Evolutionary conservation across 2,113 vertebrate species (phyloP), one percentile per base, ranked within the genome.

Genomic region (Hydrolagus affinis): DNA sequence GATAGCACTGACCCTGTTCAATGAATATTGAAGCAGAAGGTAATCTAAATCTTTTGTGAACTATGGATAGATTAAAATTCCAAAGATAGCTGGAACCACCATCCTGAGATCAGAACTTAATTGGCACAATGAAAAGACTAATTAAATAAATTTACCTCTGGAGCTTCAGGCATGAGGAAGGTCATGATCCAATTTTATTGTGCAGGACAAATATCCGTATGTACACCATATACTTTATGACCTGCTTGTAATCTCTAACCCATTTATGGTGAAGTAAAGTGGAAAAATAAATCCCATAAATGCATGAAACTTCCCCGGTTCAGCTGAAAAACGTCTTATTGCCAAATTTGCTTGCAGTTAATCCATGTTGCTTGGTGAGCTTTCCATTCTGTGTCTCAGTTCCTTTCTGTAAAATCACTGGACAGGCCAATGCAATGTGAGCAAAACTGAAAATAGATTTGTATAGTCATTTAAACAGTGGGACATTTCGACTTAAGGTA

Each of bases 371-470:
- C 78, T 32, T 32, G 62, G 66, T 68, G 8, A 68, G 64, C 66
- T 9, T 10, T 66, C 7, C 78, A 8, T 66, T 62, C 21, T 11
- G 23, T 83, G 60, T 25, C 23, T 32, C 25, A 30, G 23, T 80
- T n/a, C 77, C 64, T 80, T 30, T 7, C 25, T 30, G 66, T 21
- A 32, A 83, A 28, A 66, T 66, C 28, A 57, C 62, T 56, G 28
- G 62, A 1, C 60, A 66, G 25, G 11, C 78, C 66, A 32, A 83
- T 11, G 1, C 21, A 25, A 25, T 68, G 25, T 32, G 11, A 66
- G 60, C 78, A 68, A 23, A 19, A 66, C 76, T 80, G 23, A 80
- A 80, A 28, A 80, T 64, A 80, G 23, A 80, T 62, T 23, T 6
- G 28, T 10, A 28, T 3, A 30, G 11, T 23, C 30, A 66, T 28